Evolutionary conservation across 2,113 vertebrate species (phyloP).

Genomic region (Pomatorhinus ruficollis): DNA sequence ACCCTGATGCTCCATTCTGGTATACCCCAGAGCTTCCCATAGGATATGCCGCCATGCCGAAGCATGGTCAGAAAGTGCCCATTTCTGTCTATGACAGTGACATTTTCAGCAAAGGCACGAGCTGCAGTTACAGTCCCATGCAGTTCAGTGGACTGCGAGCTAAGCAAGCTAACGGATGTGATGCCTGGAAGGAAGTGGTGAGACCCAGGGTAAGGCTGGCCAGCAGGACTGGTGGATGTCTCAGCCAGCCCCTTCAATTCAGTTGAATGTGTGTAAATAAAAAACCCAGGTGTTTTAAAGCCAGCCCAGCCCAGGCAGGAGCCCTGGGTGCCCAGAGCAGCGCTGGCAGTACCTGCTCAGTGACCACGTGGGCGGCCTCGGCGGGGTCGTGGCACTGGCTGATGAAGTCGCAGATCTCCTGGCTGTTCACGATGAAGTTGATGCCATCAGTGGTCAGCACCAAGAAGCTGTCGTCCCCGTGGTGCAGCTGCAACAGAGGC

Average conservation of each 20-base stretch:
- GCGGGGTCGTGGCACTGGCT: constrained; percentile 91
- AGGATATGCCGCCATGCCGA: neutral
- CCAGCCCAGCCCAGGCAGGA: neutral
- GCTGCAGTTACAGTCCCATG: neutral
- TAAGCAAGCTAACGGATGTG: neutral
- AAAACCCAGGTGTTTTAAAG: rapidly evolving
- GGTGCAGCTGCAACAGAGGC: constrained; percentile 81
- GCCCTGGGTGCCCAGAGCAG: neutral
- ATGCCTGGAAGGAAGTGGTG: neutral
- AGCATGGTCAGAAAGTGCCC: neutral
- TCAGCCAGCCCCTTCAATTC: neutral
- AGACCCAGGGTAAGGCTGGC: neutral
- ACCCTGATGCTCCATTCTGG: neutral
- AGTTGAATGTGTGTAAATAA: neutral
- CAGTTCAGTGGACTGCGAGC: neutral
- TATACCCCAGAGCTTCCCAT: neutral
- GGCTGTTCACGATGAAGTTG: constrained; percentile 98
- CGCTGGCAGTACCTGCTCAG: constrained; percentile 85
- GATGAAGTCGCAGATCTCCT: constrained; percentile 95
- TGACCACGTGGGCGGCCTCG: constrained; percentile 90
- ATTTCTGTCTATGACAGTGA: neutral
- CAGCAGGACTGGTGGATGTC: neutral
- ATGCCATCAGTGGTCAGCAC: constrained; percentile 95
- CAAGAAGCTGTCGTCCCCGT: constrained; percentile 89
- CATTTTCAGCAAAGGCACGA: neutral